Base-by-base conservation (phyloP, 2,888 invertebrate species). In the Ommatoiulus sabulosus region DNA sequence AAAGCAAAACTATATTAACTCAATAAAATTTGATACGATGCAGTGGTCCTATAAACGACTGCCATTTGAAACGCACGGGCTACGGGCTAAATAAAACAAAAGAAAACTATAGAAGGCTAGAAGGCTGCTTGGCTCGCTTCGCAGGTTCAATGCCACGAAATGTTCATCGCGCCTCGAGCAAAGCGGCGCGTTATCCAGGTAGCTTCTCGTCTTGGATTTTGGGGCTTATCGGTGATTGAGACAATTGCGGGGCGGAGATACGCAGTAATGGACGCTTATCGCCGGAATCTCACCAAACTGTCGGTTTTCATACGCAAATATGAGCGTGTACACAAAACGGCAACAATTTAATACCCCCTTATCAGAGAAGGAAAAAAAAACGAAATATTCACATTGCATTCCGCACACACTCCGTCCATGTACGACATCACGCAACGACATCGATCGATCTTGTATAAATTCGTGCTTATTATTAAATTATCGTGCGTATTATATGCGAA, bases 1-100 rank as follows among this genome's bases (percentile, higher is more conserved):
- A 24, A 72, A 72, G 72, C 72, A 72, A 72, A 72, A 72, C 72
- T 72, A 72, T 72, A 72, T 72, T 72, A 72, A 72, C 72, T 72
- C 72, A 20, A 72, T 72, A 72, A 72, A 72, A 72, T 72, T 72
- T 72, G 72, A 72, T 72, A 72, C 24, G 72, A 72, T 72, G 72
- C 72, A 20, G 20, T 24, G 72, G 20, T 72, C 24, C 72, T 20
- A 72, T 20, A 24, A 72, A 72, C 72, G 72, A 24, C 24, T 72
- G 72, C 72, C 72, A 72, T 72, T 72, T 72, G 20, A 72, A 72
- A 72, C 72, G 72, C 72, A 72, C 20, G 72, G 72, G 8, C 20
- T 72, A 20, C 63, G 63, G 63, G 63, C 63, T 20, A 63, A 63
- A 20, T 63, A 63, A 72, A 72, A 72, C 20, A 20, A 72, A 72